Conservation (phyloP, 1,140 invertebrate species). For the Gryllus bimaculatus region DNA sequence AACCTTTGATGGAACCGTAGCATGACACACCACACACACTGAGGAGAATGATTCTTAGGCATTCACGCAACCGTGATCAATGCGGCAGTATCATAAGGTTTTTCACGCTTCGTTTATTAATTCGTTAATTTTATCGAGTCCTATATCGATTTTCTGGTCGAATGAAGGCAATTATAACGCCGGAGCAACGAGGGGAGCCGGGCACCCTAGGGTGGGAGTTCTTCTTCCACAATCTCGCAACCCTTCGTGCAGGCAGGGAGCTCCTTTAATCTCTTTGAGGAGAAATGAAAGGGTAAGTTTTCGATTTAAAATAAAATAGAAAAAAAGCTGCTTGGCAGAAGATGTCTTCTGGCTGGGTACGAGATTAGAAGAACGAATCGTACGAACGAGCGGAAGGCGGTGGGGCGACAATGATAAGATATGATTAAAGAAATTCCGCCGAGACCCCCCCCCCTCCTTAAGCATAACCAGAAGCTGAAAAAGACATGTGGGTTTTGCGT, state of each 20-base stretch:
- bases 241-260: not conserved
- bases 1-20: no score
- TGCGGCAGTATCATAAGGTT: not conserved
- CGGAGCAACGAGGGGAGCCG: not conserved
- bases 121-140: not conserved
- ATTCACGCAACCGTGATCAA: no score
- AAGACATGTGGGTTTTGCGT: no score
- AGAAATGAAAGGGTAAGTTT: not conserved
- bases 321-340: not conserved
- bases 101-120: not conserved
- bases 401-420: no score
- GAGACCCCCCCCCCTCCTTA: no score
- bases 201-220: not conserved
- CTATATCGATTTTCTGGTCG: not conserved
- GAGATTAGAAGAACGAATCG: not conserved
- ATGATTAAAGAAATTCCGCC: no score
- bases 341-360: not conserved
- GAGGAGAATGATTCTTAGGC: no score
- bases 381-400: not conserved
- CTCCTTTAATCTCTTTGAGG: not conserved
- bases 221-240: not conserved
- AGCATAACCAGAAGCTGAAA: no score
- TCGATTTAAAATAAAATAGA: not conserved
- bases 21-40: no score
- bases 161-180: not conserved